These are phyloP conservation scores for Anser cygnoides DNA, from an alignment of 2,113 vertebrate genomes.

Conservation along the genomic window DNA sequence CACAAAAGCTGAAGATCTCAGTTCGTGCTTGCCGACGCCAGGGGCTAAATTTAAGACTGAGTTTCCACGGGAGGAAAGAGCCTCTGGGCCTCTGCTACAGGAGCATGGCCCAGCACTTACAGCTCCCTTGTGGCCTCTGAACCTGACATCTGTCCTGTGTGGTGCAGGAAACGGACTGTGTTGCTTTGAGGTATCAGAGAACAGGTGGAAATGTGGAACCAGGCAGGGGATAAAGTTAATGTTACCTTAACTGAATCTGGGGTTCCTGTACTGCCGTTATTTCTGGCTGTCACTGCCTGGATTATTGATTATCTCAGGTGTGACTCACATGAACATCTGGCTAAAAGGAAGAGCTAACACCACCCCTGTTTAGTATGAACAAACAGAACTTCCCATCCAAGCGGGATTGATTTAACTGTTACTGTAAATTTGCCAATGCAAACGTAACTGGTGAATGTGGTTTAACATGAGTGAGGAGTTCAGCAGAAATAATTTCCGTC, in stretches of 20 bases:
- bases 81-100: neutral
- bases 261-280: neutral
- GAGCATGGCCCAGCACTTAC: rapidly evolving
- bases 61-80: neutral
- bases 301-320: neutral
- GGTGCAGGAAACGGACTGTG: neutral
- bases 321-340: neutral
- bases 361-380: neutral
- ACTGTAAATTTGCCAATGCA: neutral
- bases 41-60: neutral
- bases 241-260: neutral
- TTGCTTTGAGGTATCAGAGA: neutral
- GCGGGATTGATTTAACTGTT: neutral
- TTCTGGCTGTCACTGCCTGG: neutral
- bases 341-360: neutral
- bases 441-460: neutral
- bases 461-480: neutral
- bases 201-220: neutral
- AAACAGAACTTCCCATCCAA: neutral
- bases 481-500: neutral
- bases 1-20: neutral
- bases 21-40: neutral
- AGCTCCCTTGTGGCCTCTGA: neutral
- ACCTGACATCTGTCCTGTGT: neutral
- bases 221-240: neutral